Evolutionary conservation across 2,888 invertebrate genomes (phyloP), one percentile per base, ranked within the genome.

Genomic region (Dolichomitus sp.): DNA sequence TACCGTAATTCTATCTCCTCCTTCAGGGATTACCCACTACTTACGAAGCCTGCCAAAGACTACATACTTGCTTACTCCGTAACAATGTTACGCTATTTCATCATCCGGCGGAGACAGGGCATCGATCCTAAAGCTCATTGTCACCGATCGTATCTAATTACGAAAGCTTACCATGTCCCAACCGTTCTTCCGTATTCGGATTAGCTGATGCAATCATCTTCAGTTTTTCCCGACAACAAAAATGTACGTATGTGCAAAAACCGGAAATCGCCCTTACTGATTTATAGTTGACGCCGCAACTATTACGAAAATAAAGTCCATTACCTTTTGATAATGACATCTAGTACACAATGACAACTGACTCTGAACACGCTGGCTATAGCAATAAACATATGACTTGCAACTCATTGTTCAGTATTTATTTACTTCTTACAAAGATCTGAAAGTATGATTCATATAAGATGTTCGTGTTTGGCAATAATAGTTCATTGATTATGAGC

Each of bases 21-120:
- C 19, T 61, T 40, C 37, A 37, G 40, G 40, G 61, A 61, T 61
- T 61, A 61, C 61, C 7, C 9, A 37, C 61, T 61, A 61, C 61
- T 61, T 61, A 61, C 17, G 61, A 61, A 61, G 40, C 61, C 61
- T 19, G 4, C 19, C 61, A 61, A 61, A 37, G n/a, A 61, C 61
- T 37, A 40, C 14, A 54, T 14, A 27, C 54, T 61, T 37, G 17
- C 19, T 17, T 37, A 17, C 30, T 57, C 12, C 12, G 30, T 9
- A 59, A 59, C 57, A 33, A 2, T 37, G 61, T 61, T 37, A 37
- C 37, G 40, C 33, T 61, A 61, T 61, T 61, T 61, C 61, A 37
- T 61, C 61, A 61, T 61, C 17, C 61, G 19, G 17, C n/a, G 2
- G 37, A 19, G 61, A 37, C 61, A 17, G 37, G 33, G 37, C 61